Percentiles rank a stretch among this genome's conserved stretches.
Evolutionary conservation across 53 echinoderm and acorn worm species (phyloP).

Genomic region (Arbacia lixula): DNA sequence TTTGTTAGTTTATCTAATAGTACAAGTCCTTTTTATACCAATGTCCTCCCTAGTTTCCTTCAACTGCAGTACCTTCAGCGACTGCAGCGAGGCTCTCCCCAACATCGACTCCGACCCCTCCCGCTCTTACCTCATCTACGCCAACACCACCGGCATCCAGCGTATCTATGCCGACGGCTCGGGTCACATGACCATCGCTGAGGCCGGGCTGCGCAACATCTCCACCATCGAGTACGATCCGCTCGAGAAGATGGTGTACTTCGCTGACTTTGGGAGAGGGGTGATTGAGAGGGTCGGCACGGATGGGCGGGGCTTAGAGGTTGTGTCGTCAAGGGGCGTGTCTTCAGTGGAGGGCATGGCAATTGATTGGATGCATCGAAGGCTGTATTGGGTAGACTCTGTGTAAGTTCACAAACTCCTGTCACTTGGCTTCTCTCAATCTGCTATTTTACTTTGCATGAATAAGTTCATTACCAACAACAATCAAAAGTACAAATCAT

Average conservation of each 20-base stretch:
- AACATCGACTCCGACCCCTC: conserved; percentile 45
- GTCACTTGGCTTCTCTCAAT: too few relatives aligned
- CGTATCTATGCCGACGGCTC: conserved; percentile 93
- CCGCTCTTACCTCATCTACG: conserved; percentile 74
- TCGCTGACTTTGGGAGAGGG: conserved; percentile 77
- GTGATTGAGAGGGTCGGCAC: conserved; percentile 77
- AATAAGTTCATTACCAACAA: too few relatives aligned
- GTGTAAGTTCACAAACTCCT: conserved; percentile 68
- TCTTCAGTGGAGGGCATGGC: conserved; percentile 78
- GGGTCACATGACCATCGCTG: conserved; percentile 70
- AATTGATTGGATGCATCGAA: conserved; percentile 87
- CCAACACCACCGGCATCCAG: conserved; percentile 83
- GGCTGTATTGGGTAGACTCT: conserved; percentile 94
- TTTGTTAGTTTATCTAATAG: too few relatives aligned
- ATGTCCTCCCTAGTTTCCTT: conserved; percentile 11
- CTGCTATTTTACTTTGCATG: too few relatives aligned
- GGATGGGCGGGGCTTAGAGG: conserved; percentile 62
- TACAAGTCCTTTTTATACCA: not conserved
- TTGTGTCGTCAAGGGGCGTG: conserved; percentile 59
- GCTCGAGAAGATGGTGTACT: conserved; percentile 72
- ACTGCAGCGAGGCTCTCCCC: conserved; percentile 68
- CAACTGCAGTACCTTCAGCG: conserved; percentile 78
- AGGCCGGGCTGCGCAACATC: conserved; percentile 62
- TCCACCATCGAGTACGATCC: conserved; percentile 86
- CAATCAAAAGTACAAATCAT: too few relatives aligned